Evolutionary conservation across 2,113 vertebrate species (phyloP), one percentile per base, ranked within the genome.

Genomic region (Tautogolabrus adspersus): DNA sequence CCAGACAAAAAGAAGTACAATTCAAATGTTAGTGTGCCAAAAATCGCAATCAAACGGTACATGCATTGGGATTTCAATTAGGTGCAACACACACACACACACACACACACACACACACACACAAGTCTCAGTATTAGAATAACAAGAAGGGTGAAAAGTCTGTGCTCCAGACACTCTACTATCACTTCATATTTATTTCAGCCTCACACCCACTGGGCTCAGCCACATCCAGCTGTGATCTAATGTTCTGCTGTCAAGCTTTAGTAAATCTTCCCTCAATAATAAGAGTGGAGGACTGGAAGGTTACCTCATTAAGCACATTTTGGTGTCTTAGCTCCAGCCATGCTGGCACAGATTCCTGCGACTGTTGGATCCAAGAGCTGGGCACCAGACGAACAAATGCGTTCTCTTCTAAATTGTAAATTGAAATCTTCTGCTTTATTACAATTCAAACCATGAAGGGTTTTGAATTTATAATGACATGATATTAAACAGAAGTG

Each of bases 231-330:
- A 69, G 79, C 79, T 87, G 72, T 78, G 73, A 64, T 74, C 58
- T 81, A 76, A 87, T 83, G 70, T 81, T 68, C 60, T 80, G 61
- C 81, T 83, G 84, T 82, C 72, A 64, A 73, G 57, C 62, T 26
- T 22, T n/a, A 66, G 65, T 84, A 73, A 83, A 72, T 80, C 81
- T 69, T 83, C n/a, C 70, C 71, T 75, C 47, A 73, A 8, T 84
- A 64, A 70, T 76, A 59, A 46, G 30, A 55, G 46, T 69, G 15
- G 42, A 81, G 19, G 26, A 61, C 61, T 73, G 26, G 55, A 83
- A 77, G 62, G 66, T 63, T 70, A 56, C 59, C 23, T 81, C 58
- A 76, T 66, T 67, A 79, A 19, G 63, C 54, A 54, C 8, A 16
- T 80, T 81, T 57, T 64, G 79, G 68, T 75, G 72, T 64, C 59